A percentile compares a stretch with the other conserved stretches of the same genome.
Conservation (phyloP, 2,888 invertebrate species). For the Parnassius mnemosyne region DNA sequence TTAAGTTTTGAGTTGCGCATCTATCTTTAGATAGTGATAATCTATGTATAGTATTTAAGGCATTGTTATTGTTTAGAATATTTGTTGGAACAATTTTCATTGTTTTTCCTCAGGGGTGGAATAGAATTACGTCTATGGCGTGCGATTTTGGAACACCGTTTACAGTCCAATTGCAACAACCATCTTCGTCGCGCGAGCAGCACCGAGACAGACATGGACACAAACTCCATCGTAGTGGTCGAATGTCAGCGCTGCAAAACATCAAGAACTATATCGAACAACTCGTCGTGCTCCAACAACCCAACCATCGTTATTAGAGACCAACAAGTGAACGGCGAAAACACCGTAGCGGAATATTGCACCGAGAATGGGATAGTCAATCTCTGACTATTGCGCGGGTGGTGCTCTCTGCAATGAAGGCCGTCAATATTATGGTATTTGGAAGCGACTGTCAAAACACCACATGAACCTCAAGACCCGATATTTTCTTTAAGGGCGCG, state of each 20-base stretch:
- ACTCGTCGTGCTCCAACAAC: constrained; percentile 51
- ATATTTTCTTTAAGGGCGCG: too few species aligned
- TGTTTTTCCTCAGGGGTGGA: constrained; percentile 82
- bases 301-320: constrained; percentile 66
- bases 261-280: constrained; percentile 46
- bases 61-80: too few species aligned
- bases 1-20: too few species aligned
- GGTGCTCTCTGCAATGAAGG: constrained; percentile 75
- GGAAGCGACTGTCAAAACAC: constrained; percentile 11
- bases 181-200: constrained; percentile 64
- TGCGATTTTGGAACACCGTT: constrained; percentile 84
- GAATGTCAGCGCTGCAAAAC: constrained; percentile 66
- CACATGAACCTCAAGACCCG: neutral
- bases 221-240: constrained; percentile 69
- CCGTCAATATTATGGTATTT: constrained; percentile 19
- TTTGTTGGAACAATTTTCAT: too few species aligned
- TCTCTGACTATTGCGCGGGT: constrained; percentile 75
- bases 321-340: constrained; percentile 54
- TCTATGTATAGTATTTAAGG: too few species aligned
- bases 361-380: constrained; percentile 58
- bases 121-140: constrained; percentile 92
- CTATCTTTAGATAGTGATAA: too few species aligned
- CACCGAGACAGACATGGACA: constrained; percentile 70
- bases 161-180: constrained; percentile 43
- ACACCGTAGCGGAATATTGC: constrained; percentile 52